phyloP scores from a whole-genome alignment of 1,140 invertebrate species.

The Zaprionus inermis region DNA sequence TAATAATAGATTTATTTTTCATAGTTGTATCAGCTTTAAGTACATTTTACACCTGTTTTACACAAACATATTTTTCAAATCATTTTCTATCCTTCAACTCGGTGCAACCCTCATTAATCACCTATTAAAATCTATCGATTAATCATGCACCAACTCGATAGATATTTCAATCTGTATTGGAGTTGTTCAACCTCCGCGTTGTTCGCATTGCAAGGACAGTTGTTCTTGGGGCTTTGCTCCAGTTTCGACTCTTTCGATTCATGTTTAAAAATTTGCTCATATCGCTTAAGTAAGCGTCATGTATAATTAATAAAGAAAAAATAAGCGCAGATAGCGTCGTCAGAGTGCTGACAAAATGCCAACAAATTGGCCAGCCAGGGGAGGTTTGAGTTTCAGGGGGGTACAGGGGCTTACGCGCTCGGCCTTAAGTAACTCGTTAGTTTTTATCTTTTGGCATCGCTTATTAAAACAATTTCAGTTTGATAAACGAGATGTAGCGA shows the following conservation, averaged over 20 bases:
- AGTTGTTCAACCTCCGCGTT: background rate
- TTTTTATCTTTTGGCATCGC: constrained; percentile 72
- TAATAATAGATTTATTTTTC: background rate
- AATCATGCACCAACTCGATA: constrained; percentile 3
- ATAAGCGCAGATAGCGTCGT: constrained; percentile 18
- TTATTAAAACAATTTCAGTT: constrained; percentile 73
- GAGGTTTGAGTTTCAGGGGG: background rate
- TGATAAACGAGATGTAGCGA: constrained; percentile 79
- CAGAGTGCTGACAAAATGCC: constrained; percentile 65
- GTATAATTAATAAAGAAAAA: constrained; percentile 72
- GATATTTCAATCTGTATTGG: background rate
- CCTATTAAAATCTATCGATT: constrained; percentile 1
- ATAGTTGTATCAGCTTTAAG: no score
- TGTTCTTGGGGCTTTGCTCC: constrained; percentile 43
- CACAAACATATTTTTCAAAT: background rate
- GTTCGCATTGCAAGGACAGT: constrained; percentile 46
- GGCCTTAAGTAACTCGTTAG: constrained; percentile 77
- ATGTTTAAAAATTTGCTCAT: constrained; percentile 9
- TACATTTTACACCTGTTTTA: background rate
- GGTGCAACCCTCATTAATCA: background rate
- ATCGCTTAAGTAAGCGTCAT: constrained; percentile 32
- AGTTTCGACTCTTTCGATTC: constrained; percentile 39
- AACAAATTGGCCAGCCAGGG: constrained; percentile 67
- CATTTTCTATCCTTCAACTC: background rate
- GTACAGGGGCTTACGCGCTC: constrained; percentile 1